Base-by-base conservation (phyloP, 2,797 vertebrate genomes). In the Lacerta viridis region DNA sequence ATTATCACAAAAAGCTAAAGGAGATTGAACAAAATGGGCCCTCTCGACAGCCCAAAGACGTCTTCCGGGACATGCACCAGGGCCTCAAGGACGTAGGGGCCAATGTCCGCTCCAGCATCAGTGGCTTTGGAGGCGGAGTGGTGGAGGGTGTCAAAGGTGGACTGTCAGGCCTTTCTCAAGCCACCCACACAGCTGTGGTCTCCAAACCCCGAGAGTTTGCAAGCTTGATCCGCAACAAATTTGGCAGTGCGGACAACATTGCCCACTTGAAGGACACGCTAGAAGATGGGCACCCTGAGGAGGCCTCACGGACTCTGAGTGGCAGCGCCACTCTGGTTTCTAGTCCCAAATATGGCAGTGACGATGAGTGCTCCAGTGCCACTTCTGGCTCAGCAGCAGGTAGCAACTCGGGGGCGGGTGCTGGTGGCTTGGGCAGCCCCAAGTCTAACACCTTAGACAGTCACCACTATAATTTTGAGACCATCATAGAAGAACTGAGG, bases 61-160 rank as follows among this genome's bases (percentile, higher is more conserved):
- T 99, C 91, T 97, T 99, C 85, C 98, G 99, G 95, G 99, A 99
- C 97, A 99, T 99, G 99, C 99, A 99, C 93, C 99, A 99, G 88
- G 99, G 99, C 23, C 95, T 99, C 36, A 99, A 99, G 95, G 99
- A 99, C 0, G 99, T 99, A 11, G 97, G 99, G 0, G 99, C 99
- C 91, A 99, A 99, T 20, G 95, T 99, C 27, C 98, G 99, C 1
- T 99, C 99, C 0, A 99, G 99, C 84, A 99, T 99, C 97, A 99
- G 99, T 7, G 99, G 99, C 64, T 99, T 99, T 0, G 98, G 99
- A 4, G 99, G 99, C 0, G 99, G 99, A 0, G 98, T 99, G 64
- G 99, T 99, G 4, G 99, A 99, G 80, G 99, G 99, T 0, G 98
- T 99, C 91, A 99, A 98, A 94, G 99, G 99, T 0, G 98, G 99